These are phyloP conservation scores for Tetranychus piercei DNA, from an alignment of 2,888 invertebrate species.

Conservation along the genomic window DNA sequence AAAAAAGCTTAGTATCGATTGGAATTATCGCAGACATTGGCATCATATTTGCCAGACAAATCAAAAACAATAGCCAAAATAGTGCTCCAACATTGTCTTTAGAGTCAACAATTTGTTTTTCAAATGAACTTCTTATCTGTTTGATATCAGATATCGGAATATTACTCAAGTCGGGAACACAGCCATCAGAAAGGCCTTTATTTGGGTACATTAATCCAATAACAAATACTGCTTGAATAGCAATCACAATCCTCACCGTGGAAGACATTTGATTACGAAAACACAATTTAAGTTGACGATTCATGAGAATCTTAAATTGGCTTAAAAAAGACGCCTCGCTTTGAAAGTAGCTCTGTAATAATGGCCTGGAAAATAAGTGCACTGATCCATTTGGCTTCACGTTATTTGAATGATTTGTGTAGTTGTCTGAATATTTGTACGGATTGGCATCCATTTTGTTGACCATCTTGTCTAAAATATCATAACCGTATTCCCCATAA, in stretches of 20 bases:
- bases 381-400: neutral
- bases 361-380: too few relatives aligned
- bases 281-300: too few relatives aligned
- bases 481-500: conserved; percentile 11
- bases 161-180: too few relatives aligned
- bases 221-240: too few relatives aligned
- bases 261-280: too few relatives aligned
- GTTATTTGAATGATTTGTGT: neutral
- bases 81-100: neutral
- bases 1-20: neutral
- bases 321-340: too few relatives aligned
- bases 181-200: too few relatives aligned
- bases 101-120: neutral
- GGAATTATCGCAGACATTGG: neutral
- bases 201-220: too few relatives aligned
- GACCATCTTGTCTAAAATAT: neutral
- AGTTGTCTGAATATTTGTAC: neutral
- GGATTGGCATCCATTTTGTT: neutral
- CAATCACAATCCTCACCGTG: too few relatives aligned
- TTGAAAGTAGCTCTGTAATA: too few relatives aligned
- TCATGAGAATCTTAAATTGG: too few relatives aligned
- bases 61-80: neutral
- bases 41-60: neutral
- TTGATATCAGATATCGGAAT: too few relatives aligned
- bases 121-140: neutral